These are phyloP conservation scores for Plectropomus leopardus DNA, from an alignment of 2,113 vertebrate species.

Conservation along the genomic window DNA sequence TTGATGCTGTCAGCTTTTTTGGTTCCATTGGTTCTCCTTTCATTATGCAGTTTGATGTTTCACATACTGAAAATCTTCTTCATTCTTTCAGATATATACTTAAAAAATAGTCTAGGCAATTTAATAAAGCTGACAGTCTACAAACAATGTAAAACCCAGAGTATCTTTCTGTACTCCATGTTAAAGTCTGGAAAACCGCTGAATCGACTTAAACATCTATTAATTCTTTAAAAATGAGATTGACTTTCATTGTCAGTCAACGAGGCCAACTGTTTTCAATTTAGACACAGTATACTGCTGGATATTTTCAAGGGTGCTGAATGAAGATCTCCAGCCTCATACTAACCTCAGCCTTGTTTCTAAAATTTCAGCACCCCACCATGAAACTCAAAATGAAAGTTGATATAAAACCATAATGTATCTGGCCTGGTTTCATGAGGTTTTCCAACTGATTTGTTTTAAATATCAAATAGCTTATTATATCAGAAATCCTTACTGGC, in stretches of 20 bases:
- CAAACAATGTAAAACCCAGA: slow-evolving; percentile 18
- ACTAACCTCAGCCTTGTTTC: slow-evolving; percentile 37
- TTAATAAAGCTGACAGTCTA: slow-evolving; percentile 21
- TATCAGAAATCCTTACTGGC: slow-evolving; percentile 31
- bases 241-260: slow-evolving; percentile 63
- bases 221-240: slow-evolving; percentile 51
- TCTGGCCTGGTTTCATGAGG: slow-evolving; percentile 15
- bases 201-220: slow-evolving; percentile 28
- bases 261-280: slow-evolving; percentile 56
- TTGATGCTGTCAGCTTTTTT: slow-evolving; percentile 46
- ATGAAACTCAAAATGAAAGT: slow-evolving; percentile 50
- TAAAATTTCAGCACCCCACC: slow-evolving; percentile 37
- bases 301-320: slow-evolving; percentile 21
- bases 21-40: slow-evolving; percentile 14
- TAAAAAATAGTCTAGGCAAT: background rate
- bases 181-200: slow-evolving; percentile 33
- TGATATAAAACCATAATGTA: slow-evolving; percentile 50
- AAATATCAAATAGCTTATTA: slow-evolving; percentile 30
- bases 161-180: slow-evolving; percentile 17
- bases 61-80: background rate
- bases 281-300: slow-evolving; percentile 1
- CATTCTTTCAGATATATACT: background rate
- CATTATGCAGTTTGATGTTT: slow-evolving; percentile 33
- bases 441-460: slow-evolving; percentile 45
- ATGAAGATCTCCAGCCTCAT: slow-evolving; percentile 23